Percentiles rank a stretch among this genome's conserved stretches.
Conservation (phyloP, 2,797 vertebrate genomes). For the Mormyrus hasselquistii region DNA sequence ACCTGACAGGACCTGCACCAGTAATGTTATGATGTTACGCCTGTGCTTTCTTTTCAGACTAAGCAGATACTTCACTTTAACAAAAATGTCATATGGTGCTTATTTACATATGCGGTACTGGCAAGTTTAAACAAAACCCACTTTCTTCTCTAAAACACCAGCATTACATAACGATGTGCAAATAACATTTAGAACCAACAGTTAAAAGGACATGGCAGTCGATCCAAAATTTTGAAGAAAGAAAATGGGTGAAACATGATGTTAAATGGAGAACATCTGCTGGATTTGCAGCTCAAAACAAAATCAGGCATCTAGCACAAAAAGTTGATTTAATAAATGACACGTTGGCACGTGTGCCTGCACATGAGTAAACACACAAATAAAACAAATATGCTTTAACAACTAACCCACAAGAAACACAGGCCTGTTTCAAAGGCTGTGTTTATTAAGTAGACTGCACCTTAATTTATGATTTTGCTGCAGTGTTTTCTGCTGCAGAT, state of each 20-base stretch:
- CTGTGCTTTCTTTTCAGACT: slow-evolving; percentile 5
- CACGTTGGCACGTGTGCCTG: not conserved
- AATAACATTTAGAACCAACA: not conserved
- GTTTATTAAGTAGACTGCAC: not conserved
- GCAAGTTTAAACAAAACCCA: not conserved
- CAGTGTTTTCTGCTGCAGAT: not conserved
- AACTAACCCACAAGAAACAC: not conserved
- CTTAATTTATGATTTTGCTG: not conserved
- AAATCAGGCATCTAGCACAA: not conserved
- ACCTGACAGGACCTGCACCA: not conserved
- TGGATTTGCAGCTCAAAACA: not conserved
- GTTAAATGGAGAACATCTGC: not conserved
- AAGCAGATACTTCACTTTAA: not conserved
- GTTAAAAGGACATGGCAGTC: not conserved
- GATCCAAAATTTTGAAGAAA: not conserved
- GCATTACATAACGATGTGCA: not conserved
- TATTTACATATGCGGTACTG: not conserved
- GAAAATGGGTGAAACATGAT: not conserved
- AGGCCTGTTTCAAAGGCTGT: not conserved
- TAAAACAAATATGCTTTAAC: not conserved
- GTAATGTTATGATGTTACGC: not conserved
- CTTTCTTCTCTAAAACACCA: not conserved
- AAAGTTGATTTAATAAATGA: not conserved
- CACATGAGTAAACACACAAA: not conserved
- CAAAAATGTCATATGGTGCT: not conserved